Evolutionary conservation across 2,797 vertebrate species (phyloP), one percentile per base, ranked within the genome.

Genomic region (Arnoldichthys spilopterus): DNA sequence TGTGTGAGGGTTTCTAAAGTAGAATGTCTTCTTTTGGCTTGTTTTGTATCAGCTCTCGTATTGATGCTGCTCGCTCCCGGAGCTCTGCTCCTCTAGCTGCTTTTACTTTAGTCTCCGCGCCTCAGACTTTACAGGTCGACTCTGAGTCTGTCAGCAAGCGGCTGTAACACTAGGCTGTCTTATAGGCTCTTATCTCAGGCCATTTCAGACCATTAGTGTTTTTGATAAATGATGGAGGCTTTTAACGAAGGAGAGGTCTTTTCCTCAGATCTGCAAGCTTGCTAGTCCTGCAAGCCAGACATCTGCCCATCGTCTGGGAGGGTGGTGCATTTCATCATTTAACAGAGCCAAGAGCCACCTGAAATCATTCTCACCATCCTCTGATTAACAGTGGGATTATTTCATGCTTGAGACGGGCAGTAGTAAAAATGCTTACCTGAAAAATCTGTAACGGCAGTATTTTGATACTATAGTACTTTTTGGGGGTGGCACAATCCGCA

Each of bases 221-320:
- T n/a, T 34, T 62, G 59, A 20, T 49, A 32, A 68, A 68, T 43
- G 20, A 63, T 37, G 47, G 40, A 62, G 32, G 30, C 58, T 76
- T 76, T 47, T 68, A 28, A 22, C 3, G 4, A 20, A 43, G n/a
- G 7, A 26, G 6, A 47, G 12, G 13, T 24, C 37, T 43, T 22
- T 26, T 68, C 15, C 4, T 28, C 30, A 28, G 13, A 68, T 7
- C 13, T 28, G 20, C 24, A 61, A 37, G 0, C 2, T 16, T 30
- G 13, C 37, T 43, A 7, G 40, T 66, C 6, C 28, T 15, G 6
- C 16, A 30, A 15, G 24, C 9, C 6, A 51, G n/a, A 54, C 20
- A 20, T 54, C 8, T 13, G 11, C n/a, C n/a, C 8, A 8, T 54
- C 9, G 2, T 24, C 2, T 22, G 43, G 15, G 43, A 47, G 43